Evolutionary conservation across 2,888 invertebrate species (phyloP).

Genomic region (Drosophila anomalata): DNA sequence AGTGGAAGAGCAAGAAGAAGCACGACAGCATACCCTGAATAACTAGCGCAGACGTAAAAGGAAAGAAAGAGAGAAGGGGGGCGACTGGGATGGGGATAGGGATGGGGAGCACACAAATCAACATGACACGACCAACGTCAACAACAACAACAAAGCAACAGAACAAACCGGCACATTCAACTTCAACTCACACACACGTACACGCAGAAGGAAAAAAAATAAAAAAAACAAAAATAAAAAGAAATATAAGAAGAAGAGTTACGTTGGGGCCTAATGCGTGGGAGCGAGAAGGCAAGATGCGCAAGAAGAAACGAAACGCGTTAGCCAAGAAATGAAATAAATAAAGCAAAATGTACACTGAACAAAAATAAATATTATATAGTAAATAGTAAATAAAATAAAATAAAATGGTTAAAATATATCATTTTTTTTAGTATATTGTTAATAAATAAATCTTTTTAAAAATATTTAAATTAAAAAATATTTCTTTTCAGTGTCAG

Average conservation of each 20-base stretch:
- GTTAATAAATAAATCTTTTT: too few species aligned
- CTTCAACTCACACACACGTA: constrained; percentile 66
- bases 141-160: constrained; percentile 51
- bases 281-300: constrained; percentile 8
- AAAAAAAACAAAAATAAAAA: constrained; percentile 6
- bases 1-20: constrained; percentile 46
- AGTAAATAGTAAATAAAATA: constrained; percentile 45
- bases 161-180: constrained; percentile 77
- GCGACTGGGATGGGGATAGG: constrained; percentile 14
- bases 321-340: constrained; percentile 64
- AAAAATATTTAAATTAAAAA: too few species aligned
- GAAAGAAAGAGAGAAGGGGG: constrained; percentile 20
- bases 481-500: not conserved
- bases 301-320: constrained; percentile 50
- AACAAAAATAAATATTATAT: constrained; percentile 3
- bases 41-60: constrained; percentile 63
- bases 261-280: constrained; percentile 27
- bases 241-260: constrained; percentile 37
- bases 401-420: constrained; percentile 18
- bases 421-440: not conserved
- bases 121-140: constrained; percentile 80
- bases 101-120: constrained; percentile 70
- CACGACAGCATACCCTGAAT: constrained; percentile 57
- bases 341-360: constrained; percentile 63
- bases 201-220: constrained; percentile 20